Conservation (phyloP, 2,113 vertebrate species). For the Meleagris gallopavo region DNA sequence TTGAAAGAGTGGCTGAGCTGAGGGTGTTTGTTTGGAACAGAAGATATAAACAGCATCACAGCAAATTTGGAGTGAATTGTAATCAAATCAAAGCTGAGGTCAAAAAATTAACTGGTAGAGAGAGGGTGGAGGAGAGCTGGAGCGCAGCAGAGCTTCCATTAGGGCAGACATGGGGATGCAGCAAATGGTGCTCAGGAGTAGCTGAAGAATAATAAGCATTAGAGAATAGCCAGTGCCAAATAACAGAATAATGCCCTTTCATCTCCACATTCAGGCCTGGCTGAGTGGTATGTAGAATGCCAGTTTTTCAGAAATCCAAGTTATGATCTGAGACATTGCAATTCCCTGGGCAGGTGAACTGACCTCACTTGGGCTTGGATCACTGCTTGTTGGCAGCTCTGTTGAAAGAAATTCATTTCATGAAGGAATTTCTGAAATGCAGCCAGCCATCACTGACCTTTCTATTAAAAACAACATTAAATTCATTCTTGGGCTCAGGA, state of each 20-base stretch:
- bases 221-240: neutral
- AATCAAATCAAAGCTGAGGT: neutral
- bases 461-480: constrained; percentile 60
- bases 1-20: neutral
- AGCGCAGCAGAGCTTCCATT: neutral
- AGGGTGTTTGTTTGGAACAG: neutral
- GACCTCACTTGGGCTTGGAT: neutral
- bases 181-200: neutral
- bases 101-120: neutral
- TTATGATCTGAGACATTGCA: neutral
- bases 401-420: constrained; percentile 7
- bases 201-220: neutral
- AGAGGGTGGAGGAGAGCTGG: neutral
- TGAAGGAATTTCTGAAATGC: constrained; percentile 51
- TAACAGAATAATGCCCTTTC: neutral
- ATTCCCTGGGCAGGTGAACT: neutral
- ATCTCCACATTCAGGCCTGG: neutral
- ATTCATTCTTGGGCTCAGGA: constrained; percentile 37
- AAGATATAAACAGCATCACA: neutral
- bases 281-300: neutral
- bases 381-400: constrained; percentile 24
- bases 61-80: neutral
- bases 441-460: constrained; percentile 56
- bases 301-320: neutral
- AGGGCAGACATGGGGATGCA: neutral